Base-by-base conservation (phyloP, 37 sponge, comb jelly and placozoan species). In the Beroe forskalii region DNA sequence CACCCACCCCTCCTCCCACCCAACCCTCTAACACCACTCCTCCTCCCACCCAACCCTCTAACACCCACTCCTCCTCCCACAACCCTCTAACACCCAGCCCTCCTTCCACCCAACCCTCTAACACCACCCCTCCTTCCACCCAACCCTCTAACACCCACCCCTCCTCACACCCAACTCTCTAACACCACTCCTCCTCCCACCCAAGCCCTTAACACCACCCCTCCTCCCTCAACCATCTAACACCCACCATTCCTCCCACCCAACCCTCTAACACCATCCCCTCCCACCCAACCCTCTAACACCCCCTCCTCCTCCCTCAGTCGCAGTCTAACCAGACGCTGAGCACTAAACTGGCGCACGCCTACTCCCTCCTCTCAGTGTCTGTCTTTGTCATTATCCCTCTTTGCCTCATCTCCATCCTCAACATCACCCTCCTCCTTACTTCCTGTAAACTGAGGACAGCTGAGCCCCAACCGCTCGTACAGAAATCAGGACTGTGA, bases 341-440 rank as follows among this genome's bases (percentile, higher is more conserved):
- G 55, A 48, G 55, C 12, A 48, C 55, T 6, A 6, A 48, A 48
- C 55, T 48, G 37, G 35, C 72, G 32, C 37, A 69, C 33, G 37
- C 40, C 14, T 80, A 44, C 86, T 80, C 86, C 55, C 24, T 80
- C 17, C 28, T 80, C 23, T 44, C 55, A 41, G 86, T 80, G 27
- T 44, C 55, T 1, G 55, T 80, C 4, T 80, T 80, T 44, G 86
- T 80, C 0, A 80, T 80, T 27, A 37, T 80, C 6, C 86, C 86
- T 30, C 72, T 69, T 2, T 69, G 72, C 30, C 86, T 80, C 86
- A 80, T 80, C 55, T 38, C 86, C n/a, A 24, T 80, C 55, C 86
- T 80, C 43, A 80, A 80, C 55, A 33, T 80, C 30, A 80, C 35
- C 44, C 86, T 80, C 27, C 86, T 80, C 30, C n/a, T 80, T n/a